A percentile compares a stretch with the other conserved stretches of the same genome.
phyloP scores from a whole-genome alignment of 2,888 invertebrate species.

The Trachelus stipa region DNA sequence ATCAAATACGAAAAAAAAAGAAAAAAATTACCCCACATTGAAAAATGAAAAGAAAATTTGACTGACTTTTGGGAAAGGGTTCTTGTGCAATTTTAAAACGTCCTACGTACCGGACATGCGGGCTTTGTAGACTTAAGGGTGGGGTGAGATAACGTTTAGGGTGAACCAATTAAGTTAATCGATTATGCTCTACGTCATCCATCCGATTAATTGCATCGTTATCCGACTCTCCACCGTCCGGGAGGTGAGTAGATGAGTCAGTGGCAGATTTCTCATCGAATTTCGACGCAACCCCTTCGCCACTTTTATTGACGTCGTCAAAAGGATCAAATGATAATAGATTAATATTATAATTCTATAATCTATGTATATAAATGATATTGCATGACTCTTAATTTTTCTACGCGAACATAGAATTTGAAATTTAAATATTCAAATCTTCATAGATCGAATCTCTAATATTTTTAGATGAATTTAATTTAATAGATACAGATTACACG shows the following conservation, averaged over 20 bases:
- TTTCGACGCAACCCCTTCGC: background rate
- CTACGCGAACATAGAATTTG: background rate
- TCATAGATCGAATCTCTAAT: no score
- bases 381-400: background rate
- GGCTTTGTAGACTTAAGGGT: background rate
- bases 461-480: no score
- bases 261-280: background rate
- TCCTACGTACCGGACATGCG: background rate
- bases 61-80: background rate
- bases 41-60: background rate
- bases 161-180: background rate
- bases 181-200: background rate
- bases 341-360: background rate
- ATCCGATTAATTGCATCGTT: background rate
- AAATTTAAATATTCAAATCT: no score
- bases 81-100: background rate
- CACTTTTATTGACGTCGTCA: background rate
- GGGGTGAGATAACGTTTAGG: background rate
- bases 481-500: no score
- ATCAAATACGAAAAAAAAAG: background rate
- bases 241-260: background rate
- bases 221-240: background rate
- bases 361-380: background rate
- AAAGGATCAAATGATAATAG: background rate
- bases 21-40: background rate